Evolutionary conservation across 2,113 vertebrate species (phyloP).

Genomic region (Cairina moschata): DNA sequence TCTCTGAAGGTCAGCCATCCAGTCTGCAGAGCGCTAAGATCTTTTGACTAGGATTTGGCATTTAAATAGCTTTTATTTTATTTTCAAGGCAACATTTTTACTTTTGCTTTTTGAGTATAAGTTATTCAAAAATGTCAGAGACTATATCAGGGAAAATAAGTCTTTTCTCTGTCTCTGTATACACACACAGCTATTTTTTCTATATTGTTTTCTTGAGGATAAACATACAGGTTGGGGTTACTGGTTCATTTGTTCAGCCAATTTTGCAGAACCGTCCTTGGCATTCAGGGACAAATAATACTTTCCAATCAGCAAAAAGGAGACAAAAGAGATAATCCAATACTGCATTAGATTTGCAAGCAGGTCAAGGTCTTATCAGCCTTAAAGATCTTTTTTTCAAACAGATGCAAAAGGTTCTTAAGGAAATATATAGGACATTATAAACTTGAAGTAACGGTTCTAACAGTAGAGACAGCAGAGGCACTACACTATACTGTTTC

Average conservation of each 20-base stretch:
- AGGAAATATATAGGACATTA: neutral
- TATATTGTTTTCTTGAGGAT: neutral
- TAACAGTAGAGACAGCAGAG: neutral
- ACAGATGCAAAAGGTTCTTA: neutral
- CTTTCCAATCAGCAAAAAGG: constrained; percentile 51
- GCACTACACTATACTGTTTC: neutral
- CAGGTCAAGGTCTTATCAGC: constrained; percentile 17
- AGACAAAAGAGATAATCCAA: constrained; percentile 56
- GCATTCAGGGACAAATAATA: constrained; percentile 27
- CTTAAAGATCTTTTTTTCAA: neutral
- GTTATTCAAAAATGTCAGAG: neutral
- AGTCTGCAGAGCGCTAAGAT: neutral
- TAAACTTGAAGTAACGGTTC: neutral
- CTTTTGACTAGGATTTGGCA: neutral
- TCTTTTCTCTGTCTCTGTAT: neutral
- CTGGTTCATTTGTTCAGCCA: constrained; percentile 41
- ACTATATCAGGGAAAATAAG: neutral
- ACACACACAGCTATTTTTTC: neutral
- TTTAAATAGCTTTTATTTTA: constrained; percentile 16
- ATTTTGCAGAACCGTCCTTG: constrained; percentile 53
- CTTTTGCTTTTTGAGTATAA: neutral
- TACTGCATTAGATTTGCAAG: constrained; percentile 41
- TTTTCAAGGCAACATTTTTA: neutral
- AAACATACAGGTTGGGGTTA: neutral
- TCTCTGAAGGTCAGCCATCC: neutral